phyloP scores from a whole-genome alignment of 2,113 vertebrate species.

The Oncorhynchus masou region DNA sequence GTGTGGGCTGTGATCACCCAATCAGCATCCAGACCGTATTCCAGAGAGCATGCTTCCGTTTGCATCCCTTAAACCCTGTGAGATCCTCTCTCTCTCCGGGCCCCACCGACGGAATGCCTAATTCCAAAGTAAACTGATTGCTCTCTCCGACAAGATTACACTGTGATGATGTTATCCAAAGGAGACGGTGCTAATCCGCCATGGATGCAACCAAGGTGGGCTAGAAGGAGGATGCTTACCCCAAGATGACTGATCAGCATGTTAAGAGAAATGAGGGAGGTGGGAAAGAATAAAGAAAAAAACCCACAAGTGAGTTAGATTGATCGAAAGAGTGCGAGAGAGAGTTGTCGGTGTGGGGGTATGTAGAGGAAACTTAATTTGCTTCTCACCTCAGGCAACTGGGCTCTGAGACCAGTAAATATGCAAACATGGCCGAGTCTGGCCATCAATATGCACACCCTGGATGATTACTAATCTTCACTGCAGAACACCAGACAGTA shows the following conservation, averaged over 20 bases:
- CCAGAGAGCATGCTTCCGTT: constrained; percentile 71
- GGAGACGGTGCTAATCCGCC: constrained; percentile 49
- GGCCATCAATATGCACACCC: constrained; percentile 75
- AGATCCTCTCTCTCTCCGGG: constrained; percentile 66
- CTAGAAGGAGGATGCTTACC: constrained; percentile 58
- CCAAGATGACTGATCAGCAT: constrained; percentile 74
- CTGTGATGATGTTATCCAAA: constrained; percentile 75
- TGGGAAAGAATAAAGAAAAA: neutral
- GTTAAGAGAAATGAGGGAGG: constrained; percentile 72
- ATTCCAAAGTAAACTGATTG: constrained; percentile 78
- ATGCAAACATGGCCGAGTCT: constrained; percentile 65
- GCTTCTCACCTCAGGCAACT: constrained; percentile 77
- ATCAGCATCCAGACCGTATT: constrained; percentile 69
- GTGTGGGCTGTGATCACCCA: constrained; percentile 72
- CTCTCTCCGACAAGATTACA: constrained; percentile 71
- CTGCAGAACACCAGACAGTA: constrained; percentile 62
- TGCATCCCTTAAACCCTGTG: constrained; percentile 73
- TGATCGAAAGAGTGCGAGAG: constrained; percentile 8
- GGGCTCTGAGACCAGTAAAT: constrained; percentile 74
- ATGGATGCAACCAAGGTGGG: constrained; percentile 67
- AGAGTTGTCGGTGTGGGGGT: constrained; percentile 69
- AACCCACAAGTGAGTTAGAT: neutral
- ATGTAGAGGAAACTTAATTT: constrained; percentile 74
- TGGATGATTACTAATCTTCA: constrained; percentile 76
- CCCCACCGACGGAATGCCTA: constrained; percentile 69